Base-by-base conservation (phyloP, 2,113 vertebrate genomes). In the Sinocyclocheilus grahami region DNA sequence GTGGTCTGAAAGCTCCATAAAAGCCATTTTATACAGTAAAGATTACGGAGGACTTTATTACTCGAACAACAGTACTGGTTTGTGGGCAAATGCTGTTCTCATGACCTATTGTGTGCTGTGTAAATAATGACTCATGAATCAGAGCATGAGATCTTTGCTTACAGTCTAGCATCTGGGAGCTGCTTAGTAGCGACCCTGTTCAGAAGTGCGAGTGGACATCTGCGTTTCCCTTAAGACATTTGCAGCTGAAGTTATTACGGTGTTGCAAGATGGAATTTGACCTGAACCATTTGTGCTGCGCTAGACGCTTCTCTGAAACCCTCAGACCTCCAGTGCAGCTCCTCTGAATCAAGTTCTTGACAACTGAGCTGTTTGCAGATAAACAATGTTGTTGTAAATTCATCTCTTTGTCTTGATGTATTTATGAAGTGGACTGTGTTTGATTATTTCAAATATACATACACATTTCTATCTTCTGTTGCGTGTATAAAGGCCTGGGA, bases 111-210 rank as follows among this genome's bases (percentile, higher is more conserved):
- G 81, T 71, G 18, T 71, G 63, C 46, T 39, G 48, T 74, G 65
- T 83, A 74, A 83, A 83, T 69, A 83, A 5, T 72, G 18, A 51
- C 30, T 83, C 65, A 39, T 53, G 27, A 71, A 16, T 83, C 63
- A 8, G 81, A 33, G 18, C 42, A 27, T 65, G 58, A 65, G 39
- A 46, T n/a, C 55, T 67, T 60, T 67, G 39, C 37, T 27, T 63
- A 0, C 48, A 46, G 37, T 63, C 14, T 65, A 65, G 22, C 1
- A 58, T 60, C 30, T 82, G 42, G 4, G 20, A 63, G 39, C 79
- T 48, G 9, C 37, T 27, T 42, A 39, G 22, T 65, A 81, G 27
- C 3, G 0, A 62, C 39, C 13, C 39, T 62, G 55, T 27, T 81
- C 22, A 11, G n/a, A 11, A 69, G 63, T 30, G 46, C 11, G 1